These are phyloP conservation scores for Ctenodactylus gundi DNA, from an alignment of 2,113 vertebrate genomes.

Conservation along the genomic window DNA sequence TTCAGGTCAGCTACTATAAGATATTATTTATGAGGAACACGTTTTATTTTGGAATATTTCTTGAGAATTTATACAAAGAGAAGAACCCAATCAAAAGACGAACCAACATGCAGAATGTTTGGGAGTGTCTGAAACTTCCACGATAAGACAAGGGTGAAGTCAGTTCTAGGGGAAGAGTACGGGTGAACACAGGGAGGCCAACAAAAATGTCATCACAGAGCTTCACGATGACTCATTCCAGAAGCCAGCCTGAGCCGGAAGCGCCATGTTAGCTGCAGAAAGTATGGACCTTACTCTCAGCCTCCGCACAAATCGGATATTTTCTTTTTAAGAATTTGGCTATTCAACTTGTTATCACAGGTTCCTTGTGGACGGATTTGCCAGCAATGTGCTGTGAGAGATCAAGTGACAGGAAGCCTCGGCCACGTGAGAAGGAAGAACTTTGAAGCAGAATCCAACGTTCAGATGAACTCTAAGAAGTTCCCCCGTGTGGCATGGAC, in stretches of 20 bases:
- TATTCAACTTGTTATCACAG: not conserved
- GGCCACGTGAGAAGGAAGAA: not conserved
- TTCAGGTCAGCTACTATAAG: not conserved
- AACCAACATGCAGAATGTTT: not conserved
- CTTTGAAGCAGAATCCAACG: not conserved
- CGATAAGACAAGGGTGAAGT: not conserved
- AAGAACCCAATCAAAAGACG: not conserved
- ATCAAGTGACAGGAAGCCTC: constrained; percentile 6
- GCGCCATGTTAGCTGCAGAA: not conserved
- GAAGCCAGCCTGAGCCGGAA: not conserved
- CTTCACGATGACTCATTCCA: not conserved
- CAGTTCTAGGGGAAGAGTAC: not conserved
- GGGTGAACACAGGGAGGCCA: not conserved
- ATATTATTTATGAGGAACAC: not conserved
- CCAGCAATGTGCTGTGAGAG: not conserved
- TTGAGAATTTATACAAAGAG: not conserved
- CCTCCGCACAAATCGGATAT: not conserved
- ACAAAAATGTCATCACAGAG: not conserved
- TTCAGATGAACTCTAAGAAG: not conserved
- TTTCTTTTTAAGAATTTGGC: not conserved
- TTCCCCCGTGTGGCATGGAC: not conserved
- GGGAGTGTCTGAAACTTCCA: not conserved
- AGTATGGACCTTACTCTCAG: not conserved
- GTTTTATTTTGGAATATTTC: not conserved
- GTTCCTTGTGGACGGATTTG: not conserved